These are phyloP conservation scores for Ricordea florida DNA, from an alignment of 92 coral and sea anemone genomes.

Conservation along the genomic window DNA sequence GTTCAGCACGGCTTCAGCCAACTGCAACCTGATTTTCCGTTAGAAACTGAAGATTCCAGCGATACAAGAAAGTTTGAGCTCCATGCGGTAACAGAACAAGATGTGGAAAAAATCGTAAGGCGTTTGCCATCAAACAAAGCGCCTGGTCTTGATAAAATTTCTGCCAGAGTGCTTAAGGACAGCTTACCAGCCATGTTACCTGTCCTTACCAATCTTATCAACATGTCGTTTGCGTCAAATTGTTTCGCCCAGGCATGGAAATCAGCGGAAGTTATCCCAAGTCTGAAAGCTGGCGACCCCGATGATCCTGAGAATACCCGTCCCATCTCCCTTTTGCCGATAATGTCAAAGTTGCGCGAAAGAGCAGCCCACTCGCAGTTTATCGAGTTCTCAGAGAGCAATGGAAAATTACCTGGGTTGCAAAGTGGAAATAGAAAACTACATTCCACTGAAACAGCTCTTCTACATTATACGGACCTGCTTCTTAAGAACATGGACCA, in stretches of 20 bases:
- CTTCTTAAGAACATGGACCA: constrained; percentile 11
- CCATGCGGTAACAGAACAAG: no score
- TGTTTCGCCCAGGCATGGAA: no score
- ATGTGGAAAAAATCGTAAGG: not conserved
- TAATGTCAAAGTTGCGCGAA: constrained; percentile 30
- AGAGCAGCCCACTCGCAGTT: constrained; percentile 6
- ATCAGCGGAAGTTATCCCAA: no score
- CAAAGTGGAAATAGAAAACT: constrained; percentile 14
- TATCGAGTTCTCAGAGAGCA: not conserved
- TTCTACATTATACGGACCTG: not conserved
- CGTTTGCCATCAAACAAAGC: constrained; percentile 15
- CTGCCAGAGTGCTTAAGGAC: constrained; percentile 6
- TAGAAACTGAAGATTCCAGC: no score
- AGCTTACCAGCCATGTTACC: not conserved
- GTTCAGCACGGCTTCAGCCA: not conserved
- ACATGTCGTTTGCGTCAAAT: not conserved
- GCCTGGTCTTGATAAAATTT: constrained; percentile 4
- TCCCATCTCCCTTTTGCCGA: constrained; percentile 35
- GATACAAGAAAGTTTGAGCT: no score
- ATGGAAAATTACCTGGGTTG: not conserved
- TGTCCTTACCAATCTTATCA: not conserved
- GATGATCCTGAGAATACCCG: constrained; percentile 27
- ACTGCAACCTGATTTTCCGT: not conserved
- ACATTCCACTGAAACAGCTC: constrained; percentile 23
- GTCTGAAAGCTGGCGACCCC: constrained; percentile 20